These are phyloP conservation scores for Biston stratarius DNA, from an alignment of 2,888 invertebrate species.

Conservation along the genomic window DNA sequence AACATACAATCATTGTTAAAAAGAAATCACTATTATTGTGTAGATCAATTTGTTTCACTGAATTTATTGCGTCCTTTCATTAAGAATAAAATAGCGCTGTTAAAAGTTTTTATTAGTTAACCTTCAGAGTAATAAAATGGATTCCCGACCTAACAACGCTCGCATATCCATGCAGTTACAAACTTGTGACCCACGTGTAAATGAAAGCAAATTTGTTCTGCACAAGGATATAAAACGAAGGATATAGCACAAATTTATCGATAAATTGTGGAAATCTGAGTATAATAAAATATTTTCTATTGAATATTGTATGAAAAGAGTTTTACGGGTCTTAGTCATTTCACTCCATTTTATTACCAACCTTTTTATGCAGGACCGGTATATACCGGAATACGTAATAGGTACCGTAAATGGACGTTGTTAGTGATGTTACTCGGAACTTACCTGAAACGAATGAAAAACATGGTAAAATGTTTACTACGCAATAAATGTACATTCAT, in stretches of 20 bases:
- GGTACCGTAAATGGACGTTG: constrained; percentile 49
- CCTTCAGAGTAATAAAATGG: constrained; percentile 85
- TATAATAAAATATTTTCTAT: constrained; percentile 85
- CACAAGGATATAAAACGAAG: constrained; percentile 81
- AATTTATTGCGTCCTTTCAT: constrained; percentile 85
- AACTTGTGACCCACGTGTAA: constrained; percentile 83
- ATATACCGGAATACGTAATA: constrained; percentile 63
- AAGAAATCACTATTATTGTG: too few relatives aligned
- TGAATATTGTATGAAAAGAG: constrained; percentile 84
- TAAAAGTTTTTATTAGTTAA: constrained; percentile 87
- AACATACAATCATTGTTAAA: too few relatives aligned
- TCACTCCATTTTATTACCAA: constrained; percentile 78
- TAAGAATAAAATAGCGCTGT: constrained; percentile 86
- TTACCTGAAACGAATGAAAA: constrained; percentile 71
- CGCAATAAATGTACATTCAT: neutral
- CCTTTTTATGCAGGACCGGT: constrained; percentile 76
- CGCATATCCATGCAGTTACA: constrained; percentile 66
- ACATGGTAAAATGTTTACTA: constrained; percentile 12
- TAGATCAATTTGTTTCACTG: constrained; percentile 79
- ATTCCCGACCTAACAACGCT: constrained; percentile 83
- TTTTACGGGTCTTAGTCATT: constrained; percentile 81
- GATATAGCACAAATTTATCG: constrained; percentile 82
- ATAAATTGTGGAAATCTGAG: constrained; percentile 84
- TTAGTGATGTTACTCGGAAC: constrained; percentile 55
- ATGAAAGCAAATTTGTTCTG: constrained; percentile 83